Conservation (phyloP, 2,888 invertebrate species). For the Drosophila antonietae region DNA sequence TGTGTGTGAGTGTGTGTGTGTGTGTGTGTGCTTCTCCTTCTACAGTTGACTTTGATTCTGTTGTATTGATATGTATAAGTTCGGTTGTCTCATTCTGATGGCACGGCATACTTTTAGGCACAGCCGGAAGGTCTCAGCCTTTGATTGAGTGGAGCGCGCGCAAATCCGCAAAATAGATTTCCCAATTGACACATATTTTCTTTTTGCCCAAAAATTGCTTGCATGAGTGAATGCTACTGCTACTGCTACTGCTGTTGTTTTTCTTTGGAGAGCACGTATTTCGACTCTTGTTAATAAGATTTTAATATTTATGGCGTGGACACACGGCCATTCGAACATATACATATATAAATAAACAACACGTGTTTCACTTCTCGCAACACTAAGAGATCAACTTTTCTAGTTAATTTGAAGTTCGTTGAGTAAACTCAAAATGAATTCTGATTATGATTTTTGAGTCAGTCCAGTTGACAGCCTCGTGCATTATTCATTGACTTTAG, state of each 20-base stretch:
- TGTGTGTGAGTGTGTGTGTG: constrained; percentile 7
- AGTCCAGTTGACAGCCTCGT: neutral
- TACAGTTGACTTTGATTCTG: constrained; percentile 27
- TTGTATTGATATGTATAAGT: constrained; percentile 51
- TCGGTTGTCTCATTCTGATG: constrained; percentile 11
- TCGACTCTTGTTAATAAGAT: constrained; percentile 58
- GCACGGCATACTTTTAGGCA: constrained; percentile 69
- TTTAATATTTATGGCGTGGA: constrained; percentile 69
- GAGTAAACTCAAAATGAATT: constrained; percentile 17
- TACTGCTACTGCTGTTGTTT: constrained; percentile 2
- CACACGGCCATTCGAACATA: neutral
- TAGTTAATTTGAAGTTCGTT: constrained; percentile 3
- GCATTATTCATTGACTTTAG: constrained; percentile 18
- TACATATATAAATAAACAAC: constrained; percentile 10
- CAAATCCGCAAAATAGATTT: constrained; percentile 81
- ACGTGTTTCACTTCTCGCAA: constrained; percentile 8
- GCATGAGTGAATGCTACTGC: constrained; percentile 37
- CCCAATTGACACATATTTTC: constrained; percentile 79
- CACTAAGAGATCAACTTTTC: neutral
- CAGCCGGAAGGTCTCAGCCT: constrained; percentile 54
- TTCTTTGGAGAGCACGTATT: constrained; percentile 32
- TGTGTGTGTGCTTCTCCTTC: neutral
- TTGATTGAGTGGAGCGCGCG: constrained; percentile 75
- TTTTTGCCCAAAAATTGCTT: constrained; percentile 34
- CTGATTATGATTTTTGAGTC: constrained; percentile 4